phyloP scores from a whole-genome alignment of 2,113 vertebrate species.

The Cynopterus brachyotis region DNA sequence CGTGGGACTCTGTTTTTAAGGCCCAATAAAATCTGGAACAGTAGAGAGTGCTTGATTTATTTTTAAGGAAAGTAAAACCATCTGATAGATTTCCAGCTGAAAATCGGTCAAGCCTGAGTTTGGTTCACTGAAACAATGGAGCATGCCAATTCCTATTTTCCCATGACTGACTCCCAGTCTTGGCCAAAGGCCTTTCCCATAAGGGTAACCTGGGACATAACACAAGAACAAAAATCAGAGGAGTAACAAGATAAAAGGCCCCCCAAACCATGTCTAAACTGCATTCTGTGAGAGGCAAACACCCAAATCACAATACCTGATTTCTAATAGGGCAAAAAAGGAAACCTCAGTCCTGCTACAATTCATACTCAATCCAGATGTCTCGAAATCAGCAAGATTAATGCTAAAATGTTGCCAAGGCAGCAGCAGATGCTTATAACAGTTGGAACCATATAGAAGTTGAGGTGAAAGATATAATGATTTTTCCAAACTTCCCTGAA shows the following conservation, averaged over 20 bases:
- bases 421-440: constrained; percentile 53
- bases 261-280: not conserved
- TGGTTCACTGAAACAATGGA: constrained; percentile 29
- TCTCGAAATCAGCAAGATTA: constrained; percentile 50
- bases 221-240: constrained; percentile 35
- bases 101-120: constrained; percentile 54
- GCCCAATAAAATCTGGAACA: constrained; percentile 35
- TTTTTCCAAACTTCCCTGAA: constrained; percentile 56
- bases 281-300: constrained; percentile 30
- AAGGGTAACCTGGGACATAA: constrained; percentile 67
- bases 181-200: constrained; percentile 63
- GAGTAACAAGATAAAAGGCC: constrained; percentile 6
- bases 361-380: constrained; percentile 67
- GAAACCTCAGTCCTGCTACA: not conserved
- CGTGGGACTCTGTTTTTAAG: constrained; percentile 16
- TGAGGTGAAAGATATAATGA: constrained; percentile 17
- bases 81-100: constrained; percentile 63
- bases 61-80: constrained; percentile 65
- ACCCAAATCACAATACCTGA: constrained; percentile 17
- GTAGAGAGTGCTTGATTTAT: constrained; percentile 53
- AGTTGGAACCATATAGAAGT: not conserved
- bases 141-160: constrained; percentile 68
- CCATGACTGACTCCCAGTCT: constrained; percentile 66
- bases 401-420: constrained; percentile 49
- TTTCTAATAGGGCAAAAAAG: constrained; percentile 21